Base-by-base conservation (phyloP, 2,888 invertebrate species). In the Phorcus lineatus region DNA sequence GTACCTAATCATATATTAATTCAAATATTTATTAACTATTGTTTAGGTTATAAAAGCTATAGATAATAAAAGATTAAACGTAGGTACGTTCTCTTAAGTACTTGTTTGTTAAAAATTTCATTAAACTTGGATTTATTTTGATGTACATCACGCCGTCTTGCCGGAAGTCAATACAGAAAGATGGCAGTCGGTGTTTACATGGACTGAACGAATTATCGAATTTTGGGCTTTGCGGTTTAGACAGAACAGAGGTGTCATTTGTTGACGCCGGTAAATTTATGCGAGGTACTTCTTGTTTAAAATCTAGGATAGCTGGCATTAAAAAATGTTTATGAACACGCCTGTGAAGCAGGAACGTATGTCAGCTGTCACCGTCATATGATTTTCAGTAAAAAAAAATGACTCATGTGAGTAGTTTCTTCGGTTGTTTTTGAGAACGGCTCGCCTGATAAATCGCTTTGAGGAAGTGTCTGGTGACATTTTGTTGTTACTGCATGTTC, bases 141-240 rank as follows among this genome's bases (percentile, higher is more conserved):
- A 11, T 47, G 70, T 19, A 36, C 70, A 70, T 40, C 70, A 36
- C 70, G 70, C 13, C 36, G 7, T 36, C 31, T 70, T 31, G 13
- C 70, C 70, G 40, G 70, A 70, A 70, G 70, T 70, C 13, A 70
- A 19, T 70, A 13, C 3, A 70, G 36, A 19, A 70, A 70, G 70
- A 70, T 70, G 70, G 70, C 70, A 16, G 70, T 28, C 62, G 47
- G 70, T 70, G 70, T 70, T 70, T 70, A 70, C 70, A 70, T 70
- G 70, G 40, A 70, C 70, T 31, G 31, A 40, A 70, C 36, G 70
- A 36, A 31, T 31, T 70, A 70, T 70, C 40, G 70, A 70, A 70
- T 70, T 70, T 47, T 70, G n/a, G 19, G 70, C 70, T 70, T 70
- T 70, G 28, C 36, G 36, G 70, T 16, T 70, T 28, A 70, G 40